These are phyloP conservation scores for Andricus quercusramuli DNA, from an alignment of 2,888 invertebrate species.

Conservation along the genomic window DNA sequence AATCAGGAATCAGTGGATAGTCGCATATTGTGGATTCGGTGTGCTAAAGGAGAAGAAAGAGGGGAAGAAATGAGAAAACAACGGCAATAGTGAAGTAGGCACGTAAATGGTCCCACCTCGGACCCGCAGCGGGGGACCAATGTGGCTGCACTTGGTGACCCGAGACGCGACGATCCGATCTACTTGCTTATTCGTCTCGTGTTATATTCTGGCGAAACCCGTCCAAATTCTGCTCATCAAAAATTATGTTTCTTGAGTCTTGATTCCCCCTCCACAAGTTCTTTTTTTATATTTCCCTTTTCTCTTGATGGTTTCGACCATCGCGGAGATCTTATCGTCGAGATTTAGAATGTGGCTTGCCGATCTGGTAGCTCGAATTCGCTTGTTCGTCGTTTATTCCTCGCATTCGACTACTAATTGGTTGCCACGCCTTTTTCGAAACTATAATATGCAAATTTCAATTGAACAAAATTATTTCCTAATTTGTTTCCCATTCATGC, in stretches of 20 bases:
- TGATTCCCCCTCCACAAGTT: conserved; percentile 46
- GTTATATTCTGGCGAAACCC: conserved; percentile 64
- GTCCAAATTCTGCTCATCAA: conserved; percentile 66
- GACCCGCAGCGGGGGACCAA: conserved; percentile 52
- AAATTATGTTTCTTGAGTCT: conserved; percentile 60
- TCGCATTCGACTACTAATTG: conserved; percentile 64
- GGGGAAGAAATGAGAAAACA: conserved; percentile 49
- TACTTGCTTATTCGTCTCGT: conserved; percentile 69
- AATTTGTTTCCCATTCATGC: background rate
- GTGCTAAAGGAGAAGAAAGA: conserved; percentile 47
- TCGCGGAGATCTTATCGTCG: conserved; percentile 61
- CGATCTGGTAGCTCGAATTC: conserved; percentile 66
- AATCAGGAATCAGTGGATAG: conserved; percentile 47
- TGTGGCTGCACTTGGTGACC: conserved; percentile 56
- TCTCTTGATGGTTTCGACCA: conserved; percentile 45
- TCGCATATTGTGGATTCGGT: conserved; percentile 48
- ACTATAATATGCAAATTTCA: background rate
- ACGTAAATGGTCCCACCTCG: conserved; percentile 57
- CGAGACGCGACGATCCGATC: conserved; percentile 63
- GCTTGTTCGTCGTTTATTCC: conserved; percentile 58
- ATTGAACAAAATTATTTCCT: conserved; percentile 13
- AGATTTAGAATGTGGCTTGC: conserved; percentile 63
- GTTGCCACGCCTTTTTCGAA: conserved; percentile 44
- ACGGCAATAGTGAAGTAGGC: conserved; percentile 56
- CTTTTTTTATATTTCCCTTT: conserved; percentile 43